Evolutionary conservation across 2,888 invertebrate species (phyloP), one percentile per base, ranked within the genome.

Genomic region (Pelosia muscerda): DNA sequence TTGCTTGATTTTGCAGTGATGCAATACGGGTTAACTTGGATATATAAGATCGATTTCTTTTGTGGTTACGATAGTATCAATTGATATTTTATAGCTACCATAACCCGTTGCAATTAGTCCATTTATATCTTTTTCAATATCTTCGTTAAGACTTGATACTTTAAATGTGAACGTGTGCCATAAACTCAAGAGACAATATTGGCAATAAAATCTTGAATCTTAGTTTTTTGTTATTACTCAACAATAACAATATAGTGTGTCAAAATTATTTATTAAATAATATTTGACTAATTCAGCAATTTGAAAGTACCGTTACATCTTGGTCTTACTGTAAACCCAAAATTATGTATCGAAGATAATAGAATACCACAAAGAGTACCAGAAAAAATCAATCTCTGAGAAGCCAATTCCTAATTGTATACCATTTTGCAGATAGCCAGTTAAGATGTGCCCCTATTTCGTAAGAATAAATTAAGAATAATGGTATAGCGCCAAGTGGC

Each of bases 1-100:
- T 78, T 77, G 74, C 66, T 73, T 60, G 68, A 57, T 76, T 81
- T 81, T 77, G 77, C 78, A 78, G 68, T 84, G 81, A 81, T 85
- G 85, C 85, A 84, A 85, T 76, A 71, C 71, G 67, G 61, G 63
- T 66, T 71, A 72, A 65, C 42, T 69, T 65, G 56, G 60, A 71
- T 71, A 79, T 77, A 71, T 69, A 25, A 75, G 69, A 76, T 73
- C 62, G 72, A 81, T 82, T 76, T 79, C 75, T 81, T 73, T 70
- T 75, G 72, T 63, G 68, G 66, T 69, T 63, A 66, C 19, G 58
- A 66, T 62, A 61, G 25, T 53, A 56, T 58, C 71, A 65, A 71
- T 71, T 42, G 34, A 25, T 26, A 59, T 72, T 72, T 74, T 68
- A 74, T 69, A 58, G 59, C 49, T 59, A 59, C 38, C 56, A 62